These are phyloP conservation scores for Tupiocoris notatus DNA, from an alignment of 2,888 invertebrate species.

Conservation along the genomic window DNA sequence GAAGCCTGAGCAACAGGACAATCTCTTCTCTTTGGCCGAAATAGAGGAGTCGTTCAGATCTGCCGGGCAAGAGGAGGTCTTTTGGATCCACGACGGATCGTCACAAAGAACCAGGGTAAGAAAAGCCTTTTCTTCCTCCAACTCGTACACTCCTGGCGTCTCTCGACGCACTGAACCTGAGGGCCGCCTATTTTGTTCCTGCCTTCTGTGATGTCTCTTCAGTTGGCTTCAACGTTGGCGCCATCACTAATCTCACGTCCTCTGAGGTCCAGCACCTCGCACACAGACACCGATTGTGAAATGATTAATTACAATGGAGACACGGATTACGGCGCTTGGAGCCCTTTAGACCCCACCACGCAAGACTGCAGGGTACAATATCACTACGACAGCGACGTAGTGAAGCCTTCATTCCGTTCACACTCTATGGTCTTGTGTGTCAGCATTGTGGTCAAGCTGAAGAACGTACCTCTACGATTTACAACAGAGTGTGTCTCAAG, in stretches of 20 bases:
- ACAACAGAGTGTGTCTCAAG: too few relatives aligned
- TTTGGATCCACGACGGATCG: constrained; percentile 1
- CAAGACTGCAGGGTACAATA: not conserved
- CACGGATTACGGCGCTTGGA: constrained; percentile 33
- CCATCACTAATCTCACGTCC: constrained; percentile 46
- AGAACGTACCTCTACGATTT: too few relatives aligned
- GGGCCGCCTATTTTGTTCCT: not conserved
- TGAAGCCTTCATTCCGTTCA: not conserved
- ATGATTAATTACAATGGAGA: constrained; percentile 46
- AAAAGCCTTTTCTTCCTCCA: not conserved
- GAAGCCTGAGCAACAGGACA: not conserved
- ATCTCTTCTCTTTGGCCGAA: not conserved
- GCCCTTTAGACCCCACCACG: not conserved
- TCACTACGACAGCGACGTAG: not conserved
- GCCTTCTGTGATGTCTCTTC: not conserved
- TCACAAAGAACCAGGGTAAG: not conserved
- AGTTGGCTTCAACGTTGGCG: constrained; percentile 43
- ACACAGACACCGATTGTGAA: constrained; percentile 47
- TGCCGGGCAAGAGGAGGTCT: not conserved
- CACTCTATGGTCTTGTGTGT: not conserved
- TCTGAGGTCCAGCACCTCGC: constrained; percentile 3
- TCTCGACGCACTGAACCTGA: not conserved
- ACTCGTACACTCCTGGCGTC: not conserved
- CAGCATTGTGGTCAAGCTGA: not conserved
- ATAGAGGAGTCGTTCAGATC: not conserved